Evolutionary conservation across 64 coral and sea anemone species (phyloP).

Genomic region (Porites lutea): DNA sequence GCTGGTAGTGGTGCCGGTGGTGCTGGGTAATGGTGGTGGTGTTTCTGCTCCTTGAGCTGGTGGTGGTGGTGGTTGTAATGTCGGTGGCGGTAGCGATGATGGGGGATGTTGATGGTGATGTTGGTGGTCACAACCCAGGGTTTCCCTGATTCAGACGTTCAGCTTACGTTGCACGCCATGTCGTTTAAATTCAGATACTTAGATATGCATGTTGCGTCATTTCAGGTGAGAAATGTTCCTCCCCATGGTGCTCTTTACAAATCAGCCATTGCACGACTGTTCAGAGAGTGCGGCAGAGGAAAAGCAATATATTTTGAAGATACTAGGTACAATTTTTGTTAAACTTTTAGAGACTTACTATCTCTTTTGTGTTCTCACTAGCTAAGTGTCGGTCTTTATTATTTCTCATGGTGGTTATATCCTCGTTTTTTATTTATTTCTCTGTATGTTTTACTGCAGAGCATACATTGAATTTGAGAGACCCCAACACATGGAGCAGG

Average conservation of each 20-base stretch:
- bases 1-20: too few species aligned
- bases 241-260: conserved; percentile 87
- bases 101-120: too few species aligned
- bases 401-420: neutral
- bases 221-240: conserved; percentile 89
- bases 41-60: too few species aligned
- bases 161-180: too few species aligned
- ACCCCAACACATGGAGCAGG: neutral
- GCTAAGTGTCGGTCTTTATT: neutral
- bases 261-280: conserved; percentile 83
- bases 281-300: conserved; percentile 90
- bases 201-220: neutral
- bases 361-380: too few species aligned
- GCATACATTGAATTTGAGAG: conserved; percentile 97
- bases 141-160: too few species aligned
- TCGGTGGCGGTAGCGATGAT: too few species aligned
- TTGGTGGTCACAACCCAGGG: too few species aligned
- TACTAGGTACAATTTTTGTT: conserved; percentile 16
- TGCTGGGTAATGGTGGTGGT: too few species aligned
- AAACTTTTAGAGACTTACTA: too few species aligned
- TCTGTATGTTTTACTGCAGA: conserved; percentile 31
- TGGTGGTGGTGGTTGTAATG: too few species aligned
- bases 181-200: too few species aligned
- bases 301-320: conserved; percentile 95
- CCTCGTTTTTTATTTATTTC: neutral